Evolutionary conservation across 2,797 vertebrate species (phyloP).

Genomic region (Molossus molossus): DNA sequence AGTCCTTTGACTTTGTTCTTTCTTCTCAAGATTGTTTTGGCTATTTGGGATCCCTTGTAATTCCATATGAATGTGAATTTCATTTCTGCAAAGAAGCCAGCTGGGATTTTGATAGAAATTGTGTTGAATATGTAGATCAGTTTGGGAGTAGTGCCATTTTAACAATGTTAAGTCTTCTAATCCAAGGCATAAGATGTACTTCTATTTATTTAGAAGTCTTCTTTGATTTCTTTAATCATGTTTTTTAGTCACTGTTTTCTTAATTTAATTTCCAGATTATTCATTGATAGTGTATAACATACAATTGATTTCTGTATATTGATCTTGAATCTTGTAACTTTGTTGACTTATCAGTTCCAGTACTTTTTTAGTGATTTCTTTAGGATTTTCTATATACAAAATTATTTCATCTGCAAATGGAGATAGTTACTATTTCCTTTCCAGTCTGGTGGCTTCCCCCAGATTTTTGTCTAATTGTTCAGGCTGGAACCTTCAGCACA

Average conservation of each 20-base stretch:
- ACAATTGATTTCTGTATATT: neutral
- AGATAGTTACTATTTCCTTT: neutral
- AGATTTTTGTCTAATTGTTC: neutral
- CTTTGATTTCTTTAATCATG: slow-evolving; percentile 36
- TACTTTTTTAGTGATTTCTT: neutral
- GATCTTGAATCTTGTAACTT: neutral
- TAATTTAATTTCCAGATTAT: slow-evolving; percentile 7
- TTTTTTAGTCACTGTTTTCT: slow-evolving; percentile 10
- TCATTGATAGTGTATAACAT: neutral
- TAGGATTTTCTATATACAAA: neutral
- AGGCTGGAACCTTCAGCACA: neutral
- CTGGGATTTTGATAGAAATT: neutral
- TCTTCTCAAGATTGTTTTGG: neutral
- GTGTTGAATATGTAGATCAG: neutral
- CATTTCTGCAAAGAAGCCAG: neutral
- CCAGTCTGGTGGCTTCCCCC: neutral
- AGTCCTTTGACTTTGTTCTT: neutral
- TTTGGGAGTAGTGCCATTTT: neutral
- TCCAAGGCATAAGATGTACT: neutral
- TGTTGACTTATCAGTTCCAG: neutral
- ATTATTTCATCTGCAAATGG: neutral
- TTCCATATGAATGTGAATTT: neutral
- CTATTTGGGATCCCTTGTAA: neutral
- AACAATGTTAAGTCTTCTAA: neutral
- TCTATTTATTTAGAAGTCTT: neutral